Conservation (phyloP, 2,888 invertebrate genomes). For the Blomia tropicalis region DNA sequence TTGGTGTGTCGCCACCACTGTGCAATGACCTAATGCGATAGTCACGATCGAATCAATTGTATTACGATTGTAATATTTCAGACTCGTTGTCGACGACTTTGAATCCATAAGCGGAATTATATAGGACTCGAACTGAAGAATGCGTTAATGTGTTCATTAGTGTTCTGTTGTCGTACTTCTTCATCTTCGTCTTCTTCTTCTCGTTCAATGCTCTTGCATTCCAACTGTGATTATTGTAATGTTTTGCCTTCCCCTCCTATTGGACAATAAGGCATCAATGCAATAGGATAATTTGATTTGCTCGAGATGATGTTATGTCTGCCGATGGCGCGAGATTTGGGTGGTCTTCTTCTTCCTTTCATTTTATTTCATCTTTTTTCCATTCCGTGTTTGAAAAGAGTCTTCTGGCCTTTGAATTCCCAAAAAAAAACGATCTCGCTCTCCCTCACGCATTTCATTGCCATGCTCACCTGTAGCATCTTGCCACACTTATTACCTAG, state of each 20-base stretch:
- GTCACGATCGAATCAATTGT: neutral
- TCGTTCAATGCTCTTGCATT: neutral
- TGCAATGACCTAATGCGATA: neutral
- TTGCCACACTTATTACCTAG: too few species aligned
- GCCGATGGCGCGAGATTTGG: neutral
- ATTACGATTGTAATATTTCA: too few species aligned
- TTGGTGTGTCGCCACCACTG: neutral
- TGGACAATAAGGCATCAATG: neutral
- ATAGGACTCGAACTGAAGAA: neutral
- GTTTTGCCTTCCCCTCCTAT: neutral
- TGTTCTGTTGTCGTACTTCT: neutral
- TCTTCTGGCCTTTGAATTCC: too few species aligned
- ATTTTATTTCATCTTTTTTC: too few species aligned
- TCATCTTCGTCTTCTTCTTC: neutral
- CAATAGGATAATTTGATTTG: neutral
- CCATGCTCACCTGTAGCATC: too few species aligned
- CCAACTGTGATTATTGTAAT: neutral
- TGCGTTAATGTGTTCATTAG: neutral
- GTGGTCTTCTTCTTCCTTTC: neutral
- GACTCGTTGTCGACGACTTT: too few species aligned
- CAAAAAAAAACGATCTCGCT: too few species aligned
- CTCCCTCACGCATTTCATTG: too few species aligned
- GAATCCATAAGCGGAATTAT: too few species aligned
- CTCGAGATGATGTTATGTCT: neutral
- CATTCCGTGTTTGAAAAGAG: too few species aligned